phyloP scores from a whole-genome alignment of 2,797 vertebrate species.

The Lepidocolaptes lacrymiger region DNA sequence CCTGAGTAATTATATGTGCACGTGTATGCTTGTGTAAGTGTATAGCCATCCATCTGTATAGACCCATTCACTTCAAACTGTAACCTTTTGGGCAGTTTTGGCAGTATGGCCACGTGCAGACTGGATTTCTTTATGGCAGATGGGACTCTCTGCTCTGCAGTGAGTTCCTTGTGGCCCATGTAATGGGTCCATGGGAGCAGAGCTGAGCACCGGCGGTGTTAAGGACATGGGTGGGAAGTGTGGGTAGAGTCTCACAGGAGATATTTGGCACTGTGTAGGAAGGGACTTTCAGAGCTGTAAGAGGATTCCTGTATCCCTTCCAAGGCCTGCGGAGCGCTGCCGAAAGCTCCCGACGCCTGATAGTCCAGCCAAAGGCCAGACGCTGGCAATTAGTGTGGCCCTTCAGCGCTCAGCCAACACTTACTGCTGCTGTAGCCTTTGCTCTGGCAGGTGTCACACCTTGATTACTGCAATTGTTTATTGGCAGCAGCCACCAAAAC shows the following conservation, averaged over 20 bases:
- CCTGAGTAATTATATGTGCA: not conserved
- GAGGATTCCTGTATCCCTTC: conserved; percentile 17
- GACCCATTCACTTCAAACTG: not conserved
- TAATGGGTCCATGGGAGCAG: accelerated
- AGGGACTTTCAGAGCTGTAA: not conserved
- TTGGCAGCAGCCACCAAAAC: not conserved
- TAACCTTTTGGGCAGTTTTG: not conserved
- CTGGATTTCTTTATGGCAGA: not conserved
- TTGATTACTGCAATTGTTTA: not conserved
- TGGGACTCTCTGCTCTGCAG: not conserved
- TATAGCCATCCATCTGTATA: not conserved
- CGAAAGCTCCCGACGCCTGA: not conserved
- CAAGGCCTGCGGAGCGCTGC: not conserved
- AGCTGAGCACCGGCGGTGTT: not conserved
- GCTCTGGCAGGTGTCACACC: conserved; percentile 12
- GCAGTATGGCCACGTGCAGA: not conserved
- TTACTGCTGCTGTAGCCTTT: conserved; percentile 4
- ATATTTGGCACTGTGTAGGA: not conserved
- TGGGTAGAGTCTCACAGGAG: not conserved
- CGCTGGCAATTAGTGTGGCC: not conserved
- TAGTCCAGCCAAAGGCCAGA: not conserved
- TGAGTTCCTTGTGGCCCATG: accelerated
- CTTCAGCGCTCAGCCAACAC: not conserved
- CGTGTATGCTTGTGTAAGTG: not conserved
- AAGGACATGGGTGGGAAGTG: not conserved